Evolutionary conservation across 2,113 vertebrate genomes (phyloP), one percentile per base, ranked within the genome.

Genomic region (Holacanthus passer): DNA sequence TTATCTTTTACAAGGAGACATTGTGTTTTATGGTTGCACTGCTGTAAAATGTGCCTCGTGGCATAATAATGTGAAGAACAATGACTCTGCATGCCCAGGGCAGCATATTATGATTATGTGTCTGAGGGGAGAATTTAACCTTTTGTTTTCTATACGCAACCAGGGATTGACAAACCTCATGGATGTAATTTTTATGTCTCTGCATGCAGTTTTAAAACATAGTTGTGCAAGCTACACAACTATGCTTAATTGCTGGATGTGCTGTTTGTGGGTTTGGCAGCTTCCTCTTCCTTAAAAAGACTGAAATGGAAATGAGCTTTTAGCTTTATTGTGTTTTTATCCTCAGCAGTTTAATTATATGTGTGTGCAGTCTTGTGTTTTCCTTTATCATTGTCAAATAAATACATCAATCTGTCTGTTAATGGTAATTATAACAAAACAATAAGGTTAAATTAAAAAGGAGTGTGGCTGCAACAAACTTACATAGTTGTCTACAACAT

Each of bases 201-300:
- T 27, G 37, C 39, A 8, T 58, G 14, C 3, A 19, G 63, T 56
- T 19, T 35, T 65, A 64, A 41, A 17, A 53, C 11, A 7, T 16
- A 31, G 4, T 43, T 22, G 24, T 65, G n/a, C n/a, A n/a, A n/a
- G n/a, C n/a, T n/a, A n/a, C n/a, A n/a, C n/a, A n/a, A n/a, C n/a
- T n/a, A n/a, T n/a, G n/a, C n/a, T n/a, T n/a, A 59, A 59, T 77
- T 59, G 75, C 55, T 58, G 14, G 10, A 48, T 77, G 17, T 37
- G 11, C n/a, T 53, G 4, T 29, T 3, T 64, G 63, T 66, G 29
- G 39, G 41, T 67, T 67, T 58, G 52, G 27, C 10, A 6, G 62
- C 48, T 65, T 65, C 16, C 47, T 75, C 48, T 52, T 24, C 22
- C 5, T 41, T 52, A 29, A 10, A 17, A 63, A 16, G 24, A 64